Conservation (phyloP, 2,797 vertebrate genomes). For the Loriculus beryllinus region DNA sequence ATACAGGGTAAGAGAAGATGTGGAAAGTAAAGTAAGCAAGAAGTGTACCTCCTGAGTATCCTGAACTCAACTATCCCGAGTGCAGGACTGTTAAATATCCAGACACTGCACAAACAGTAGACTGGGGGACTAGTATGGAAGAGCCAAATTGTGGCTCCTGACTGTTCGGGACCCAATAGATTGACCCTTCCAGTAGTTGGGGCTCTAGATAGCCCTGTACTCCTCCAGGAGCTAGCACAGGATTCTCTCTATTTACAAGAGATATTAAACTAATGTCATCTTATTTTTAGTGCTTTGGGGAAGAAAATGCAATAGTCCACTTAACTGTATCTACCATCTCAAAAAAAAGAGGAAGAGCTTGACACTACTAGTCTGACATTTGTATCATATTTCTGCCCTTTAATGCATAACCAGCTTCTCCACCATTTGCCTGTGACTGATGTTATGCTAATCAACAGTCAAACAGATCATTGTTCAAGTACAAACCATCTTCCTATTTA, state of each 20-base stretch:
- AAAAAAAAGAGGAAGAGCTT: neutral
- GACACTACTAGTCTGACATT: neutral
- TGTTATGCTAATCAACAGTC: neutral
- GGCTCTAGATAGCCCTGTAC: neutral
- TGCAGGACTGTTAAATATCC: neutral
- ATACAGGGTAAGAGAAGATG: neutral
- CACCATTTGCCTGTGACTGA: neutral
- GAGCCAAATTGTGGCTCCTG: fast-evolving
- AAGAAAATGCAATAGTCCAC: neutral
- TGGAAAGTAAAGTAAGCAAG: neutral
- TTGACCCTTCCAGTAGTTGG: neutral
- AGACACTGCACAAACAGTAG: fast-evolving
- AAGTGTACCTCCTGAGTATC: neutral
- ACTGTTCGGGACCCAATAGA: neutral
- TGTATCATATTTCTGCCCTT: neutral
- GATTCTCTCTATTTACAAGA: neutral
- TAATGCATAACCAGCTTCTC: neutral
- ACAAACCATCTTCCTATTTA: neutral
- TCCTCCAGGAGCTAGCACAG: neutral
- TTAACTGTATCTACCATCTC: neutral
- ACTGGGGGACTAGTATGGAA: fast-evolving
- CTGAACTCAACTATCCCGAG: neutral
- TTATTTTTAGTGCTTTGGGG: neutral
- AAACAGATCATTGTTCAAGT: neutral
- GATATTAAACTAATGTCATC: fast-evolving